Evolutionary conservation across 1,140 invertebrate genomes (phyloP), one percentile per base, ranked within the genome.

Genomic region (Psix sp.): DNA sequence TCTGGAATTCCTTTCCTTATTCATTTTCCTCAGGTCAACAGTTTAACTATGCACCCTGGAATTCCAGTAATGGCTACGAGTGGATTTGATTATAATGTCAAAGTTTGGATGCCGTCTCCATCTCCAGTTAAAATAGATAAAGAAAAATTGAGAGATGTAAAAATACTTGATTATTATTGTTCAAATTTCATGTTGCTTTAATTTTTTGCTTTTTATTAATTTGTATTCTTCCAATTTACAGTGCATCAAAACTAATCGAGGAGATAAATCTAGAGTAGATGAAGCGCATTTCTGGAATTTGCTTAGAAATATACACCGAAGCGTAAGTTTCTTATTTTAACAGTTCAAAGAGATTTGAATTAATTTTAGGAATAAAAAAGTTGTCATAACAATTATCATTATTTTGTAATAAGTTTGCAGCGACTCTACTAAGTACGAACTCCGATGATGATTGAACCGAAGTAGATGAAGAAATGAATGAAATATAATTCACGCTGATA

Each of bases 11-110:
- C 9, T 9, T 24, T 24, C n/a, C n/a, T 7, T 29, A 3, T 29
- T 7, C 2, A 3, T 29, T 29, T 29, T n/a, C n/a, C n/a, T 3
- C n/a, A 95, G 94, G 93, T 98, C 0, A 99, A 99, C 88, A 94
- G 94, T 70, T 87, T 98, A 70, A 96, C 98, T 81, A 92, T 94
- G 5, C 96, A 99, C 87, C 96, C 97, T 0, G 88, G 90, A 72
- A 90, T 93, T 77, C 97, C 97, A 9, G 89, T 96, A 36, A 86
- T 99, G 66, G 96, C 95, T 2, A 96, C 96, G 0, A 95, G 94
- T 87, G 96, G 97, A 2, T 87, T 98, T 2, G 96, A 98, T 87
- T 91, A 92, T 78, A 94, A 96, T 83, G 92, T 98, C 2, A 99
- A 98, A 89, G 93, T 99, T 38, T 98, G 96, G 96, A 89, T 94